Evolutionary conservation across 2,888 invertebrate species (phyloP).

Genomic region (Scaptomyza parva): DNA sequence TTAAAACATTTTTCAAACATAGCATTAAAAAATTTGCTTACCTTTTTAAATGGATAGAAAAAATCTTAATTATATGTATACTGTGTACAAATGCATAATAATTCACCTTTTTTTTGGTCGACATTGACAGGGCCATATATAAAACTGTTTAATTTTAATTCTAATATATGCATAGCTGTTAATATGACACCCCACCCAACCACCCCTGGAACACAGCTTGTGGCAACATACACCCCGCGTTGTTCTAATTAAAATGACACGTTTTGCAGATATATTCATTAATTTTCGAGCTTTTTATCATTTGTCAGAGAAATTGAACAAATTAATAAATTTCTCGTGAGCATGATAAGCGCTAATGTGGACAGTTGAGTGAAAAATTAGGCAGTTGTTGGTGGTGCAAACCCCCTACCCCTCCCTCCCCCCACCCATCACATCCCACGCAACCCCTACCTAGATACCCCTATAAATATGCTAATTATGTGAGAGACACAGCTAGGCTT

Average conservation of each 20-base stretch:
- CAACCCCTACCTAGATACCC: slow-evolving; percentile 45
- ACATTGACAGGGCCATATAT: slow-evolving; percentile 29
- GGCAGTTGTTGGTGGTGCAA: slow-evolving; percentile 48
- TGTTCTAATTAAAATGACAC: slow-evolving; percentile 75
- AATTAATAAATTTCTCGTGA: slow-evolving; percentile 72
- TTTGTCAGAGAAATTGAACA: slow-evolving; percentile 76
- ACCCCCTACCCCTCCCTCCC: slow-evolving; percentile 4
- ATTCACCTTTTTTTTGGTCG: not conserved
- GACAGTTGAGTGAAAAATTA: slow-evolving; percentile 79
- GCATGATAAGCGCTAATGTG: slow-evolving; percentile 67
- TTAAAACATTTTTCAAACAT: too few species aligned
- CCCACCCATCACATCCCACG: slow-evolving; percentile 1
- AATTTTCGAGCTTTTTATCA: slow-evolving; percentile 77
- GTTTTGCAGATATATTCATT: slow-evolving; percentile 62
- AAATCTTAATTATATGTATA: slow-evolving; percentile 4
- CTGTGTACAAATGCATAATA: slow-evolving; percentile 2
- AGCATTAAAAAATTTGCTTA: too few species aligned
- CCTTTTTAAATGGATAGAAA: not conserved
- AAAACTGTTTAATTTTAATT: slow-evolving; percentile 22
- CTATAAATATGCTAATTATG: slow-evolving; percentile 74
- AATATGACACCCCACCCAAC: slow-evolving; percentile 15
- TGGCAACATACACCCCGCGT: slow-evolving; percentile 27
- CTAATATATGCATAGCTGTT: slow-evolving; percentile 46
- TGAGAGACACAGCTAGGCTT: slow-evolving; percentile 62
- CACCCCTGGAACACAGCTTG: slow-evolving; percentile 1